A percentile compares a stretch with the other conserved stretches of the same genome.
Conservation (phyloP, 2,113 vertebrate species). For the Tursiops truncatus region DNA sequence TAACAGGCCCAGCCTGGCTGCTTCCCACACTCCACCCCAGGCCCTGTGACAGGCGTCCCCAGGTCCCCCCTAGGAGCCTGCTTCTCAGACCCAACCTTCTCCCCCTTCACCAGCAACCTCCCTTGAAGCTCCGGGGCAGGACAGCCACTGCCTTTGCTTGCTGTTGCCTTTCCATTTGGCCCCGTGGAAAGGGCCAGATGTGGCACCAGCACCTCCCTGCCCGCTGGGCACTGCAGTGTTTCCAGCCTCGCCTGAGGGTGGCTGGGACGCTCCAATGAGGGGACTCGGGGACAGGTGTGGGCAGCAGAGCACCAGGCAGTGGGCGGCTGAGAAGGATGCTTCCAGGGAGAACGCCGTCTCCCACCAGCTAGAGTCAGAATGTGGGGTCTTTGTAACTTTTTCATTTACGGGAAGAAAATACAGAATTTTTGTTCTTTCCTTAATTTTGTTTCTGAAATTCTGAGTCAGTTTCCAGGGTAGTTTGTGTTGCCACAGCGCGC, state of each 20-base stretch:
- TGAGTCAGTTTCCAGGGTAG: neutral
- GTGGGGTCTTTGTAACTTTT: neutral
- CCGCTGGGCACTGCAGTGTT: rapidly evolving
- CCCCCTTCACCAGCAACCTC: neutral
- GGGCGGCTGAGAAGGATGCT: rapidly evolving
- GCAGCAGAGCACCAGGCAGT: rapidly evolving
- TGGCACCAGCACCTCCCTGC: neutral
- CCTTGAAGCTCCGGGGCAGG: rapidly evolving
- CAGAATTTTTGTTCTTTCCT: neutral
- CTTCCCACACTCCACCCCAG: neutral
- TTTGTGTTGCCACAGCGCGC: rapidly evolving
- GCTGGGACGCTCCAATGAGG: rapidly evolving
- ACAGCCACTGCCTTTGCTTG: rapidly evolving
- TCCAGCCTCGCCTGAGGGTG: rapidly evolving
- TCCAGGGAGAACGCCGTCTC: neutral
- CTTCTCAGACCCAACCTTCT: neutral
- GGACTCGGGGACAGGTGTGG: rapidly evolving
- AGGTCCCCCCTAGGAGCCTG: neutral
- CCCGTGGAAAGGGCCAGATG: neutral
- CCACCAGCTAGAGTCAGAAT: neutral
- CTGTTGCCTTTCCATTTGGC: rapidly evolving
- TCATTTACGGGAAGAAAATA: neutral
- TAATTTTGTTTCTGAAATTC: neutral
- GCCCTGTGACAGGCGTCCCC: neutral
- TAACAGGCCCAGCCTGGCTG: rapidly evolving